A percentile compares a stretch with the other conserved stretches of the same genome.
Evolutionary conservation across 2,888 invertebrate species (phyloP).

Genomic region (Pristionchus entomophagus): DNA sequence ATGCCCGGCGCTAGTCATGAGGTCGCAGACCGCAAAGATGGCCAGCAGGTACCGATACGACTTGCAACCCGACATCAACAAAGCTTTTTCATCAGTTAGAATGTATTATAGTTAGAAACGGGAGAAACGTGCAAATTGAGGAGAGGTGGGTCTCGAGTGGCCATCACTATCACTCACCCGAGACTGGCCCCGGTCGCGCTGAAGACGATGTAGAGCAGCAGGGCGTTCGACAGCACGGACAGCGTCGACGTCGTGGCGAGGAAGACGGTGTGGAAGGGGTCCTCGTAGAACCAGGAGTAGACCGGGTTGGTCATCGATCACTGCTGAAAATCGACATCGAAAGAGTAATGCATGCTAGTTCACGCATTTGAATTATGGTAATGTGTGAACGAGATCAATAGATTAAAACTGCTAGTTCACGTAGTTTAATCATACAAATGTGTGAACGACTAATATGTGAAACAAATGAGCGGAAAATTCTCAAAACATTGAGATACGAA

Average conservation of each 20-base stretch:
- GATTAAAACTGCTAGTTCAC: too few relatives aligned
- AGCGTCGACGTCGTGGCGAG: not conserved
- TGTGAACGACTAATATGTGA: too few relatives aligned
- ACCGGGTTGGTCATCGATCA: not conserved
- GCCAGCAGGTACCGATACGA: not conserved
- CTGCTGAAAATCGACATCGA: too few relatives aligned
- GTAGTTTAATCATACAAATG: too few relatives aligned
- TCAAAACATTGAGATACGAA: too few relatives aligned
- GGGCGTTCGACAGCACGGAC: not conserved
- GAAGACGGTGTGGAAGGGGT: not conserved
- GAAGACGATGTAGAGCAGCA: not conserved
- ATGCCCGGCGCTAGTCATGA: not conserved
- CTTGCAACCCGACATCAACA: not conserved
- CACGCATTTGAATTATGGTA: too few relatives aligned
- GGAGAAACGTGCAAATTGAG: too few relatives aligned
- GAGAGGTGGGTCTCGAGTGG: not conserved
- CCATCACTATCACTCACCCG: not conserved
- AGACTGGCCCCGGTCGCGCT: not conserved
- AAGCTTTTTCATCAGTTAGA: not conserved
- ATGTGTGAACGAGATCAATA: too few relatives aligned
- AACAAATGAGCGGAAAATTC: too few relatives aligned
- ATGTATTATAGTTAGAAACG: too few relatives aligned
- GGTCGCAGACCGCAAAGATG: not conserved
- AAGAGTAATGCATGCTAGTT: too few relatives aligned
- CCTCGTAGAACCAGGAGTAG: not conserved